Evolutionary conservation across 2,888 invertebrate genomes (phyloP).

Genomic region (Apomyelois bistriatella): DNA sequence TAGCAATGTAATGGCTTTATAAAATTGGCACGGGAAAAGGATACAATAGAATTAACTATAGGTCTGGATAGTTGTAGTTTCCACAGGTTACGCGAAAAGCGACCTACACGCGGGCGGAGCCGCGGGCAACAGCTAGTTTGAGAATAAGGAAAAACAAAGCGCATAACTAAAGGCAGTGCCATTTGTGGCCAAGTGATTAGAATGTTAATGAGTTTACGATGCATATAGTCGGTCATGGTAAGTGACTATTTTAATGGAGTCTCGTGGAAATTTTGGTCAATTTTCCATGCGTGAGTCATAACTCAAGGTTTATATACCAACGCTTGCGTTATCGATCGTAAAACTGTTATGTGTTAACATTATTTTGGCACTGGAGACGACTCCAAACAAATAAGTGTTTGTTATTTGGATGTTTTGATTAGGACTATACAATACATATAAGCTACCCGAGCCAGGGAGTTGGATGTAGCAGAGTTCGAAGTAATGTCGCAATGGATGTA

Average conservation of each 20-base stretch:
- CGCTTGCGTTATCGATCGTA: background rate
- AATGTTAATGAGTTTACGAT: slow-evolving; percentile 14
- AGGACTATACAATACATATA: no score
- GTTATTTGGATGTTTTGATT: no score
- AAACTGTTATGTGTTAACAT: slow-evolving; percentile 9
- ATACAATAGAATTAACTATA: no score
- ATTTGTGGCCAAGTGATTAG: background rate
- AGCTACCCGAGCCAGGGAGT: no score
- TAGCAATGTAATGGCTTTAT: no score
- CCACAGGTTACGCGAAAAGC: no score
- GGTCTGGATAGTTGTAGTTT: no score
- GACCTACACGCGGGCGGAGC: no score
- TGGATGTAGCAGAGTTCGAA: no score
- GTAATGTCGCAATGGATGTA: no score
- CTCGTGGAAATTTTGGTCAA: slow-evolving; percentile 6
- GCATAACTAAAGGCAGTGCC: background rate
- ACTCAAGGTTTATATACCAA: slow-evolving; percentile 7
- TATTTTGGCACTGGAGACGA: background rate
- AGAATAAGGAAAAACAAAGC: background rate
- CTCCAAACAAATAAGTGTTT: background rate
- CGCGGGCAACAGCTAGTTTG: no score
- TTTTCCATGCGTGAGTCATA: slow-evolving; percentile 11
- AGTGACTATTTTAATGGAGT: background rate
- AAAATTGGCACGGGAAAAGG: no score
- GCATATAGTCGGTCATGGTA: slow-evolving; percentile 17